Conservation (phyloP, 2,113 vertebrate genomes). For the Eolophus roseicapilla region DNA sequence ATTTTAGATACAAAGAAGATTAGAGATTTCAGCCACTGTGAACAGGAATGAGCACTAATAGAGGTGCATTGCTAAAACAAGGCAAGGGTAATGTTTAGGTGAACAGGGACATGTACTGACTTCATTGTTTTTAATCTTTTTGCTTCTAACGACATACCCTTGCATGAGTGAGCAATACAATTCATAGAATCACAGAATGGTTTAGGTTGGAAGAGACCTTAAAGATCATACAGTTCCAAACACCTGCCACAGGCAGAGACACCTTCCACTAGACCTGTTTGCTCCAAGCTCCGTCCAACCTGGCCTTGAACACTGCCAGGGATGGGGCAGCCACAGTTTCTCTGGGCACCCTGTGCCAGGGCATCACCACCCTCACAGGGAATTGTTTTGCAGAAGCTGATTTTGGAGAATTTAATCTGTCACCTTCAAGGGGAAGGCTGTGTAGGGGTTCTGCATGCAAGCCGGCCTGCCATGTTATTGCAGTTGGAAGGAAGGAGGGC, state of each 20-base stretch:
- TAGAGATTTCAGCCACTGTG: background rate
- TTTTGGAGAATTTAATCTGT: background rate
- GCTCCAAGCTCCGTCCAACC: background rate
- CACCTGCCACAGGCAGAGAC: background rate
- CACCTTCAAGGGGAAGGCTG: background rate
- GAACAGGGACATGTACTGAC: background rate
- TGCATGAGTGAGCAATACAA: background rate
- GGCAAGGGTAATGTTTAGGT: background rate
- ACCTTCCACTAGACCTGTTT: background rate
- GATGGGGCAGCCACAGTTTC: background rate
- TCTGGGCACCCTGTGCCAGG: background rate
- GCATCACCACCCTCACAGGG: background rate
- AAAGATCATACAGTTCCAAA: background rate
- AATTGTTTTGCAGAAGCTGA: background rate
- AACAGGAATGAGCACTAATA: background rate
- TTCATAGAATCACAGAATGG: background rate
- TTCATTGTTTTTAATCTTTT: background rate
- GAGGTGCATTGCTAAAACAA: background rate
- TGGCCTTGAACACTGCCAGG: background rate
- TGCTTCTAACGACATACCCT: background rate
- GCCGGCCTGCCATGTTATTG: background rate
- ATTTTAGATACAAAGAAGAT: background rate
- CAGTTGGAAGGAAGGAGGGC: background rate
- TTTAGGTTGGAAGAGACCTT: background rate
- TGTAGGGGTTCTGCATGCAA: rapidly evolving